Evolutionary conservation across 2,797 vertebrate genomes (phyloP).

Genomic region (Megalops cyprinoides): DNA sequence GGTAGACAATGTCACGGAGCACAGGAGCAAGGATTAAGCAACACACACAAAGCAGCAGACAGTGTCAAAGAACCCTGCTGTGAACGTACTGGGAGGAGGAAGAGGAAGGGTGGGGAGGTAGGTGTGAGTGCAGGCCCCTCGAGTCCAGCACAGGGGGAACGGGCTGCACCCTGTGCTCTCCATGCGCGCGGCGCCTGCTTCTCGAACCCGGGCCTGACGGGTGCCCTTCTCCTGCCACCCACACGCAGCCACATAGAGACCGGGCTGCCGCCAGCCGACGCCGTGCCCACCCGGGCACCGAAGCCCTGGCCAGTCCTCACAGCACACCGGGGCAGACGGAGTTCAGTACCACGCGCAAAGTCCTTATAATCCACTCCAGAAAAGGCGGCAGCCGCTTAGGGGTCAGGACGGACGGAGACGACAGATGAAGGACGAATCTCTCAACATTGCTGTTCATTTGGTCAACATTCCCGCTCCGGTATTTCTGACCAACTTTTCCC

Average conservation of each 20-base stretch:
- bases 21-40: background rate
- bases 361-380: slow-evolving; percentile 34
- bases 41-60: background rate
- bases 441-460: too few species aligned
- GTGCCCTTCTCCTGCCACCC: slow-evolving; percentile 70
- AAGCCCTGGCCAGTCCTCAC: slow-evolving; percentile 35
- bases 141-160: slow-evolving; percentile 92
- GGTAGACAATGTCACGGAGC: slow-evolving; percentile 35
- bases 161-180: slow-evolving; percentile 88
- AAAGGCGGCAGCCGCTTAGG: slow-evolving; percentile 22
- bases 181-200: slow-evolving; percentile 78
- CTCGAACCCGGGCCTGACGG: slow-evolving; percentile 69
- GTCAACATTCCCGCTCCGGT: background rate
- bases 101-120: slow-evolving; percentile 70
- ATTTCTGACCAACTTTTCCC: background rate
- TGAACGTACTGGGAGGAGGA: slow-evolving; percentile 74
- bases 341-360: too few species aligned
- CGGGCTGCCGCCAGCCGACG: slow-evolving; percentile 50
- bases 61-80: background rate
- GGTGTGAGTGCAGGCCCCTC: slow-evolving; percentile 81
- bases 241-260: slow-evolving; percentile 63
- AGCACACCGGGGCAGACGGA: too few species aligned
- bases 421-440: slow-evolving; percentile 29
- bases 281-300: background rate
- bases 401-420: slow-evolving; percentile 33